Evolutionary conservation across 2,888 invertebrate genomes (phyloP).

Genomic region (Stenodema calcarata): DNA sequence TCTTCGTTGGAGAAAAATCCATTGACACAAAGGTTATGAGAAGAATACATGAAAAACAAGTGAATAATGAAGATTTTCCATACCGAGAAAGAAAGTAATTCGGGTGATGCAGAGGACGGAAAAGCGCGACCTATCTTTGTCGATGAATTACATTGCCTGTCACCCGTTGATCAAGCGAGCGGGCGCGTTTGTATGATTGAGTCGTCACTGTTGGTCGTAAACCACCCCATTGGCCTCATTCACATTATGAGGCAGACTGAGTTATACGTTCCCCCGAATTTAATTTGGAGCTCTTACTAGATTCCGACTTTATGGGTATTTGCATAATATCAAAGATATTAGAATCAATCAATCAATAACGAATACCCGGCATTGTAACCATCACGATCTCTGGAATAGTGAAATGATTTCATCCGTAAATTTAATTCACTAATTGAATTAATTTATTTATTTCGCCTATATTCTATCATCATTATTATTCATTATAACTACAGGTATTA

Average conservation of each 20-base stretch:
- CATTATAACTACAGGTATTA: too few species aligned
- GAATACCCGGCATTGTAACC: too few species aligned
- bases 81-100: background rate
- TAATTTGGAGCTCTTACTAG: background rate
- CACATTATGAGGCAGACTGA: background rate
- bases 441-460: too few species aligned
- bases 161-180: background rate
- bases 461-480: too few species aligned
- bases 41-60: background rate
- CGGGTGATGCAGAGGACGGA: background rate
- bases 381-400: too few species aligned
- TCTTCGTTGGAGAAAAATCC: background rate
- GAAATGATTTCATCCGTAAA: too few species aligned
- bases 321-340: too few species aligned
- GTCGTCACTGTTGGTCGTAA: background rate
- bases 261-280: background rate
- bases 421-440: too few species aligned
- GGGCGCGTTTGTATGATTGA: background rate
- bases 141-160: constrained; percentile 4
- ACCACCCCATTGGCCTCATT: background rate
- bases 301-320: too few species aligned
- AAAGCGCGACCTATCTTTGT: background rate
- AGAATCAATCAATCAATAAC: too few species aligned
- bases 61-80: background rate
- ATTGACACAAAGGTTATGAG: background rate